Percentiles rank a stretch among this genome's conserved stretches.
Evolutionary conservation across 2,797 vertebrate species (phyloP).

Genomic region (Aeoliscus strigatus): DNA sequence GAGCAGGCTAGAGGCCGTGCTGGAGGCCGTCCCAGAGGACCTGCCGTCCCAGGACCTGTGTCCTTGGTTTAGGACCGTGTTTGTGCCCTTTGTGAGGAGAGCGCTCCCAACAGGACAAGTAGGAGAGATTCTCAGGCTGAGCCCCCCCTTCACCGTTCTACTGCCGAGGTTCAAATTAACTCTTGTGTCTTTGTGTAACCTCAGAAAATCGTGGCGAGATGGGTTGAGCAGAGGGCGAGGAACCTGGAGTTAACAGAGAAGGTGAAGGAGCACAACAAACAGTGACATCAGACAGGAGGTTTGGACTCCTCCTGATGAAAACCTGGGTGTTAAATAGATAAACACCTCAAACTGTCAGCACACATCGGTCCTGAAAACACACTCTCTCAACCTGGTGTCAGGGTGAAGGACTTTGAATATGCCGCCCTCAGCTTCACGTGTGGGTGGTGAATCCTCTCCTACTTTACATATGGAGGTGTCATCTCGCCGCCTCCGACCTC

Average conservation of each 20-base stretch:
- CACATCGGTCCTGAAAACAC: no score
- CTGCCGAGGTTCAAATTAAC: neutral
- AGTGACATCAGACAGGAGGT: neutral
- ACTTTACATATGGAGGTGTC: no score
- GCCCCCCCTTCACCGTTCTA: neutral
- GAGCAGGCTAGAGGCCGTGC: constrained; percentile 77
- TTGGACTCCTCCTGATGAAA: neutral
- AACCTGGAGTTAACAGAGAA: constrained; percentile 94
- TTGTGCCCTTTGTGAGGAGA: constrained; percentile 86
- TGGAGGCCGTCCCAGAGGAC: constrained; percentile 78
- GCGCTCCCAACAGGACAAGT: constrained; percentile 87
- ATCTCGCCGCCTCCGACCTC: no score
- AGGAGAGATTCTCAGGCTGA: constrained; percentile 4
- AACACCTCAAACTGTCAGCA: no score
- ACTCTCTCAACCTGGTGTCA: no score
- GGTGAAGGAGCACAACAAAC: constrained; percentile 62
- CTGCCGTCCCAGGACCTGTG: constrained; percentile 79
- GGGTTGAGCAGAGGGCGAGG: constrained; percentile 88
- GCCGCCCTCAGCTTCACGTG: no score
- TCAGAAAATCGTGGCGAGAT: constrained; percentile 86
- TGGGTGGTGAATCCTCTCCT: no score
- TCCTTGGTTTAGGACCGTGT: constrained; percentile 84
- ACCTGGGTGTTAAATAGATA: neutral
- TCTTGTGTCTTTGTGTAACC: constrained; percentile 12
- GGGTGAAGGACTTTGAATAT: no score